Evolutionary conservation across 2,113 vertebrate species (phyloP).

Genomic region (Tachysurus fulvidraco): DNA sequence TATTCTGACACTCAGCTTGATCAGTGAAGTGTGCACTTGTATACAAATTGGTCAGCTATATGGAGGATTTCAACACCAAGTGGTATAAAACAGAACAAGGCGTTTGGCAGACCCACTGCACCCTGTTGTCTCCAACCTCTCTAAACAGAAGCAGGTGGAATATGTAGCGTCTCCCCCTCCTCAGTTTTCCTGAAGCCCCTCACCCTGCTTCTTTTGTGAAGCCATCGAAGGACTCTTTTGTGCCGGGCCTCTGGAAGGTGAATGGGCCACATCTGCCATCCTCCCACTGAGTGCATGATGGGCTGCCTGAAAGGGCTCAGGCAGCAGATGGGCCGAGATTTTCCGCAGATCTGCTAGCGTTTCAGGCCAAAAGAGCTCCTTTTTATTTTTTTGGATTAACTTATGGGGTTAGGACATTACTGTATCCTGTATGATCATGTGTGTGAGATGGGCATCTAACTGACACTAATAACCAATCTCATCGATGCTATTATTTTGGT

Average conservation of each 20-base stretch:
- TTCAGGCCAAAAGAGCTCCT: neutral
- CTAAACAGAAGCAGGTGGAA: slow-evolving; percentile 58
- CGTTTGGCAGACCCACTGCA: slow-evolving; percentile 31
- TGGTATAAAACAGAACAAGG: slow-evolving; percentile 21
- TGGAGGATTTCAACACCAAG: neutral
- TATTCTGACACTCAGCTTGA: slow-evolving; percentile 2
- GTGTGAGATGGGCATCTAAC: neutral
- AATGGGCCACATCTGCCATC: slow-evolving; percentile 78
- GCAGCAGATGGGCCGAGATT: slow-evolving; percentile 64
- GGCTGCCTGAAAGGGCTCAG: slow-evolving; percentile 51
- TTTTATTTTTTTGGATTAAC: neutral
- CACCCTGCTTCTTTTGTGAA: slow-evolving; percentile 68
- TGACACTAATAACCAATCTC: neutral
- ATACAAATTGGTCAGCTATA: neutral
- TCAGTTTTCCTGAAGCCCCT: slow-evolving; percentile 53
- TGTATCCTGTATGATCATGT: neutral
- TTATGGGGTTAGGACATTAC: neutral
- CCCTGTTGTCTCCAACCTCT: slow-evolving; percentile 27
- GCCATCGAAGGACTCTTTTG: slow-evolving; percentile 71
- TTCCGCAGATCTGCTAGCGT: slow-evolving; percentile 18
- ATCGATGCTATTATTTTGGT: neutral
- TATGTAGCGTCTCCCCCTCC: slow-evolving; percentile 30
- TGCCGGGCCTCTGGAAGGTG: slow-evolving; percentile 69
- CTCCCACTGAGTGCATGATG: slow-evolving; percentile 56
- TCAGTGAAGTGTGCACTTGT: too few relatives aligned